A percentile compares a stretch with the other conserved stretches of the same genome.
phyloP scores from a whole-genome alignment of 2,113 vertebrate genomes.

The Oncorhynchus nerka region DNA sequence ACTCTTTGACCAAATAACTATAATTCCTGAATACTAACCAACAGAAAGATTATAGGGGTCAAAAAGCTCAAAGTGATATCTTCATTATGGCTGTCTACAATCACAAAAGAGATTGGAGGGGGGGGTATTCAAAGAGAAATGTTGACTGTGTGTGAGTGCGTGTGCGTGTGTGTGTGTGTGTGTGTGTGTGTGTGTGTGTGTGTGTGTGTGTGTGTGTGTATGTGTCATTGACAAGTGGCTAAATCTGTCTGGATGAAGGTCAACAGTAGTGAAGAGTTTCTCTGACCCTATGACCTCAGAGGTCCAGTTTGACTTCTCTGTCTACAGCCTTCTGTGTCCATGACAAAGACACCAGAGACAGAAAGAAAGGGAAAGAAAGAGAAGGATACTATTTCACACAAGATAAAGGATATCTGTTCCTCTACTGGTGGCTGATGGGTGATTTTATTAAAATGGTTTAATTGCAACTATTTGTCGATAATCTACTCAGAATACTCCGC shows the following conservation, averaged over 20 bases:
- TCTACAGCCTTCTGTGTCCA: conserved; percentile 57
- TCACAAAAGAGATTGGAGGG: conserved; percentile 26
- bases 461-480: no score
- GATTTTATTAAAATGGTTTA: no score
- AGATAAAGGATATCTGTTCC: background rate
- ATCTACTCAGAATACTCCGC: no score
- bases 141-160: background rate
- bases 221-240: conserved; percentile 61
- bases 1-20: no score
- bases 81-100: conserved; percentile 57
- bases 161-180: conserved; percentile 1
- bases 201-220: conserved; percentile 7
- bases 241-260: conserved; percentile 77
- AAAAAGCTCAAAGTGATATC: conserved; percentile 38
- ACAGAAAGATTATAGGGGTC: conserved; percentile 57
- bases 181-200: background rate
- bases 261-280: conserved; percentile 73
- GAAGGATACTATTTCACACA: background rate
- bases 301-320: conserved; percentile 71
- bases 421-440: no score
- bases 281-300: conserved; percentile 58
- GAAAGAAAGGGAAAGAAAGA: conserved; percentile 44
- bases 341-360: conserved; percentile 55
- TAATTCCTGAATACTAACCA: no score
- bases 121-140: background rate